These are phyloP conservation scores for Lepidostoma basale DNA, from an alignment of 1,140 invertebrate species.

Conservation along the genomic window DNA sequence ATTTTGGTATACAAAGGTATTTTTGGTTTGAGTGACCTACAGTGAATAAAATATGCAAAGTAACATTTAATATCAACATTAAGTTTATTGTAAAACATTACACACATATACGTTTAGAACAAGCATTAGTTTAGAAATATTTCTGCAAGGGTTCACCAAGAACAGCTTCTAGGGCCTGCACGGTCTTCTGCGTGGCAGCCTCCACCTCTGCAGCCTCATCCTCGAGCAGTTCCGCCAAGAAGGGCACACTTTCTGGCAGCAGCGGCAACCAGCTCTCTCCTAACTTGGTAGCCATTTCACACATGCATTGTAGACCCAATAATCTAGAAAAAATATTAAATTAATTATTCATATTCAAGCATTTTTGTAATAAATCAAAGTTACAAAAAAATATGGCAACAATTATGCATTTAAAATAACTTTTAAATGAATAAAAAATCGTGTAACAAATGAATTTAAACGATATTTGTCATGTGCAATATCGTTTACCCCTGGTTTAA, in stretches of 20 bases:
- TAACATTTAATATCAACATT: no score
- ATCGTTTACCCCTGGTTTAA: no score
- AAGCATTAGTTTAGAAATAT: conserved; percentile 79
- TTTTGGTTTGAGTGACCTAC: no score
- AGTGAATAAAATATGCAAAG: no score
- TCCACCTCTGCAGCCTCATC: conserved; percentile 86
- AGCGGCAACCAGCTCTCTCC: conserved; percentile 82
- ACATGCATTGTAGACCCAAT: conserved; percentile 66
- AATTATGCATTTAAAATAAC: neutral
- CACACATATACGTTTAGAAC: no score
- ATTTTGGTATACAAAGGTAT: no score
- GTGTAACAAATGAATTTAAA: no score
- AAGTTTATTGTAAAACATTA: no score
- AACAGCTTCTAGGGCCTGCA: conserved; percentile 79
- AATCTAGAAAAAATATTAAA: conserved; percentile 52
- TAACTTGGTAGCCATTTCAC: conserved; percentile 75
- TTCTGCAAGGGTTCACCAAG: conserved; percentile 84
- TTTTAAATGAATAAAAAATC: no score
- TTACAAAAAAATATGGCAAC: neutral
- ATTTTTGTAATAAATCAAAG: neutral
- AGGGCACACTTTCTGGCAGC: conserved; percentile 82
- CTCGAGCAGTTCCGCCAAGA: conserved; percentile 82
- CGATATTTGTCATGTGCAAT: no score
- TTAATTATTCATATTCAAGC: no score
- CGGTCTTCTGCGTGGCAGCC: conserved; percentile 71